phyloP scores from a whole-genome alignment of 2,888 invertebrate genomes.

The Coenonympha glycerion region DNA sequence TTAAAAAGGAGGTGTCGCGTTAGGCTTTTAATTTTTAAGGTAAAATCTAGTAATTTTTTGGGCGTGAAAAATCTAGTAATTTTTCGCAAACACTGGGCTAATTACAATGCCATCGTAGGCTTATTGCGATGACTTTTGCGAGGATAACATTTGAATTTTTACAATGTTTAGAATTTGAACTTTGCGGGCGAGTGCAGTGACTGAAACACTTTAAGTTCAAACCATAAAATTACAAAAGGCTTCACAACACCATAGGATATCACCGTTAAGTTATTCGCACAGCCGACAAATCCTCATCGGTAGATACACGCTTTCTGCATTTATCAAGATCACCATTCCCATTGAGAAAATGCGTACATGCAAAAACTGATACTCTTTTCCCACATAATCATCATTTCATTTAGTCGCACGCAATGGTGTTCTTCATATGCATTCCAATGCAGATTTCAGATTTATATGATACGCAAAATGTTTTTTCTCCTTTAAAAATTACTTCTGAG shows the following conservation, averaged over 20 bases:
- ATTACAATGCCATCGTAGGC: no score
- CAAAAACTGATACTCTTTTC: conserved; percentile 28
- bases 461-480: conserved; percentile 15
- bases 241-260: neutral
- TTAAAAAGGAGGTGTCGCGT: no score
- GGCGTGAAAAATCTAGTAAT: no score
- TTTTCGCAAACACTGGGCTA: no score
- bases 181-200: no score
- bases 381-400: conserved; percentile 28
- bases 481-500: conserved; percentile 13
- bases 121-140: no score
- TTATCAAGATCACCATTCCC: conserved; percentile 29
- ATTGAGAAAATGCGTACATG: conserved; percentile 26
- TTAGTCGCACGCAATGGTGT: conserved; percentile 29
- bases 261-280: conserved; percentile 15
- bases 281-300: conserved; percentile 14
- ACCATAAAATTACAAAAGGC: no score
- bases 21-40: no score
- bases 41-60: no score
- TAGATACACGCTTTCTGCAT: conserved; percentile 22
- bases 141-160: no score
- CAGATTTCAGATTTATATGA: conserved; percentile 23
- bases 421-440: conserved; percentile 22
- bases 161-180: no score
- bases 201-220: no score